Conservation (phyloP, 2,888 invertebrate species). For the Protonemura montana region DNA sequence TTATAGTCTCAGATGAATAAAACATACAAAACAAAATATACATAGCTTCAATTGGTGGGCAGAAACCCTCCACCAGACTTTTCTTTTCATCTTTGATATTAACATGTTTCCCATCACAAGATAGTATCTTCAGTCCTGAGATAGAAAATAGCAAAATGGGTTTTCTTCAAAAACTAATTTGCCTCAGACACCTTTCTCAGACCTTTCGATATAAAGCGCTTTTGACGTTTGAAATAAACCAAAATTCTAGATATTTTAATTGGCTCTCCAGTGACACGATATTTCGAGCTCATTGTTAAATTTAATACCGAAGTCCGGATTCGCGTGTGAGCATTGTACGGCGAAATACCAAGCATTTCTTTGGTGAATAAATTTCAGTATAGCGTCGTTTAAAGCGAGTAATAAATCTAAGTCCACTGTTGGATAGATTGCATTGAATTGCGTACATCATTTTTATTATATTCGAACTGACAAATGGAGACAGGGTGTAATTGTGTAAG, state of each 20-base stretch:
- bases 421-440: neutral
- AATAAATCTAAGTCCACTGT: neutral
- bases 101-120: neutral
- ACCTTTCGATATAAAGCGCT: neutral
- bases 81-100: neutral
- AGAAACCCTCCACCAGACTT: neutral
- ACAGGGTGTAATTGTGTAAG: neutral
- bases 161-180: neutral
- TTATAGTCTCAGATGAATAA: neutral
- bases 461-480: neutral
- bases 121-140: neutral
- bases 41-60: neutral
- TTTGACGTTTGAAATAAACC: neutral
- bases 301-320: neutral
- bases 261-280: neutral
- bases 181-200: no score
- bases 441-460: neutral
- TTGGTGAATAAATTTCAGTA: neutral
- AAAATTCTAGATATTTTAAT: neutral
- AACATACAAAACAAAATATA: neutral
- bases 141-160: neutral
- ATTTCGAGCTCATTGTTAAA: neutral
- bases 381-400: neutral
- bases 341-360: neutral
- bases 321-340: neutral